Evolutionary conservation across 2,888 invertebrate species (phyloP), one percentile per base, ranked within the genome.

Genomic region (Hofmannophila pseudospretella): DNA sequence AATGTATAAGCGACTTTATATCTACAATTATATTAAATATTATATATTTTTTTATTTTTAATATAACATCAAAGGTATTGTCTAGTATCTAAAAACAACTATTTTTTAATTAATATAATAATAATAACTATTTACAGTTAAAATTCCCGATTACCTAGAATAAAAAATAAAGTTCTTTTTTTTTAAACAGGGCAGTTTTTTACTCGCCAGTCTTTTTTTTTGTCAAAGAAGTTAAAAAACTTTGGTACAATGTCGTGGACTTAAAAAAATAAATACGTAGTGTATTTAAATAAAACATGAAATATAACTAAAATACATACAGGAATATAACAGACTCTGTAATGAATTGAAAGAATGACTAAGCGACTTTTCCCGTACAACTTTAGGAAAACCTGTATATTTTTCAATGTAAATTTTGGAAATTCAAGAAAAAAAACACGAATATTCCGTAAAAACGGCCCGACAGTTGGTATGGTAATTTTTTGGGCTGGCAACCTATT

Each of bases 181-280:
- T 41, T 44, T 51, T 50, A 44, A 44, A 35, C 23, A 27, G 47
- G 57, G 58, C 59, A 55, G 58, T 57, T 52, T 29, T 42, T 47
- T 44, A 36, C 19, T 28, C 22, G 30, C 49, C 55, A 57, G 59
- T 59, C 60, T 58, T 57, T 51, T 51, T 28, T 22, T n/a, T 35
- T 25, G 13, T 25, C 11, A 27, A 11, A 32, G 16, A 32, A 12
- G 26, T 27, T 34, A 37, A 42, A 40, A 40, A 44, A 30, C 53
- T 51, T 55, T 53, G 54, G 53, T 46, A 35, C 23, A n/a, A 16
- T 16, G 16, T 16, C 16, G 16, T 16, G 16, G 23, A 23, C n/a
- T 23, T 23, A 7, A 7, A 22, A 19, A 22, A 22, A 22, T 23
- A 23, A n/a, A 23, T 8, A 23, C 2, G 23, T n/a, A n/a, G n/a